phyloP scores from a whole-genome alignment of 1,140 invertebrate genomes.

The Philotrypesis tridentata region DNA sequence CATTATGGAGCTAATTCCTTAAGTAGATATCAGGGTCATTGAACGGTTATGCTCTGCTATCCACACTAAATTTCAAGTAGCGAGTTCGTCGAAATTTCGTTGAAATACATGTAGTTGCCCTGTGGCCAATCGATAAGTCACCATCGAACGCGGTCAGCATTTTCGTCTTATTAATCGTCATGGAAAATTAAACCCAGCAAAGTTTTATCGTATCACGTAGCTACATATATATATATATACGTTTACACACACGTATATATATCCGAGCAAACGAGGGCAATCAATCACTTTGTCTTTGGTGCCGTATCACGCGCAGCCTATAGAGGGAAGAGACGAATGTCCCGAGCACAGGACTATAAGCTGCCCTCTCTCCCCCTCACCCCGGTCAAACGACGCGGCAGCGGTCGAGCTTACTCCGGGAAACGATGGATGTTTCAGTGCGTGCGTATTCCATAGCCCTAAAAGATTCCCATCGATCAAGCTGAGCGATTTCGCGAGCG shows the following conservation, averaged over 20 bases:
- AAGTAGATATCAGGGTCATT: too few species aligned
- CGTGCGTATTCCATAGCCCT: background rate
- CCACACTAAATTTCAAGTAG: too few species aligned
- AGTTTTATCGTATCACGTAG: background rate
- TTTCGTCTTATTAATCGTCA: background rate
- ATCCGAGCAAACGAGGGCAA: background rate
- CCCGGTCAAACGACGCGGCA: background rate
- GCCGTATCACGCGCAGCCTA: background rate
- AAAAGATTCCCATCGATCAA: slow-evolving; percentile 24
- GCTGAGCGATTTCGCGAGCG: background rate
- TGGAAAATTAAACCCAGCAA: background rate
- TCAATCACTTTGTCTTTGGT: slow-evolving; percentile 14
- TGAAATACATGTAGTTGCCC: too few species aligned
- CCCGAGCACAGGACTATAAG: background rate
- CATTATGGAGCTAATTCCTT: too few species aligned
- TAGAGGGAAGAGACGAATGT: background rate
- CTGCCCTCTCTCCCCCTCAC: background rate
- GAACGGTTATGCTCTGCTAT: too few species aligned
- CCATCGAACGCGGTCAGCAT: too few species aligned
- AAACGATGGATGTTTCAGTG: slow-evolving; percentile 14
- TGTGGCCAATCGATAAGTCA: too few species aligned
- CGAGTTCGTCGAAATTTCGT: too few species aligned
- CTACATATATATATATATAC: background rate
- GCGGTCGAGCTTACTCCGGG: background rate
- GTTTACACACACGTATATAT: too few species aligned